phyloP scores from a whole-genome alignment of 2,888 invertebrate species.

The Ophion obscuratus region DNA sequence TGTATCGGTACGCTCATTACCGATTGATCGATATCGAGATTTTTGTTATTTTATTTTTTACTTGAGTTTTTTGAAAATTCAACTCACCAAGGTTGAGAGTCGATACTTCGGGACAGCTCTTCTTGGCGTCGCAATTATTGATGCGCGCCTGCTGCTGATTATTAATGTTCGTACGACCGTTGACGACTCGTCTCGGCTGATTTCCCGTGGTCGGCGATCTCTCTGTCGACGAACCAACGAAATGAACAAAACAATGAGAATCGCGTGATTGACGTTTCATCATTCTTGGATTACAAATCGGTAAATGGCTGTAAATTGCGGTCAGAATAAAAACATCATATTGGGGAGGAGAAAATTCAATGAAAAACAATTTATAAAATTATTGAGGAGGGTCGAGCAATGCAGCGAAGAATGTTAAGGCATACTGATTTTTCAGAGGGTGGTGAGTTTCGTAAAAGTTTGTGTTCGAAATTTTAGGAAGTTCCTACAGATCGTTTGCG shows the following conservation, averaged over 20 bases:
- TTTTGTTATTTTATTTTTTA: not conserved
- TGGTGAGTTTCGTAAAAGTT: no score
- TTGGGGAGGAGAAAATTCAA: no score
- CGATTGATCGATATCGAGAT: no score
- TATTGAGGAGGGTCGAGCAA: no score
- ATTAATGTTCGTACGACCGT: conserved; percentile 73
- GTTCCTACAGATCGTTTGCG: no score
- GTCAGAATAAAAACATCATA: not conserved
- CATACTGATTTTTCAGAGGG: no score
- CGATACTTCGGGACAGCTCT: conserved; percentile 77
- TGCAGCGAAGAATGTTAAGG: no score
- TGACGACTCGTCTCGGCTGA: conserved; percentile 78
- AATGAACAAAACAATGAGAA: conserved; percentile 18
- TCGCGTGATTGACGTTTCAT: not conserved
- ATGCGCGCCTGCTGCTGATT: conserved; percentile 74
- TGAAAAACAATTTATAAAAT: no score
- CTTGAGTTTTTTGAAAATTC: not conserved
- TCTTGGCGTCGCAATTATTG: conserved; percentile 79
- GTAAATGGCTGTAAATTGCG: not conserved
- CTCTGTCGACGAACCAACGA: conserved; percentile 71
- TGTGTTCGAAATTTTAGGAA: no score
- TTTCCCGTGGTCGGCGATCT: conserved; percentile 79
- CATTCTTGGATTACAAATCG: not conserved
- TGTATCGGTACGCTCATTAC: no score
- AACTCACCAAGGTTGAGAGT: conserved; percentile 80